A percentile compares a stretch with the other conserved stretches of the same genome.
These are phyloP conservation scores for Platycercus adscitus DNA, from an alignment of 2,113 vertebrate species.

Conservation along the genomic window DNA sequence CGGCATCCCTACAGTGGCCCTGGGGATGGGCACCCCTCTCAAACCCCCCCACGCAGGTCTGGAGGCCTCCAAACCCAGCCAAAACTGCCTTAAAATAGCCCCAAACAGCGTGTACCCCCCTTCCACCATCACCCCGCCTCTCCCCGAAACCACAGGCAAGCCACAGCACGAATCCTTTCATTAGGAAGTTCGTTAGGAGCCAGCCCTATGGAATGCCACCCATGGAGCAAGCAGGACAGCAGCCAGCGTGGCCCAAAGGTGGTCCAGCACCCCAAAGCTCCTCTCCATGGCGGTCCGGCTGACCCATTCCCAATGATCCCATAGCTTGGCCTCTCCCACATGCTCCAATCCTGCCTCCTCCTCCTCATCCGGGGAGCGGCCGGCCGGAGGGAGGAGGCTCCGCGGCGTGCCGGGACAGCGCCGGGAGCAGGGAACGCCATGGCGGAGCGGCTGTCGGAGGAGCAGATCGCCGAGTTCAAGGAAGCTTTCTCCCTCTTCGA, in stretches of 20 bases:
- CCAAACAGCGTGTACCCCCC: not conserved
- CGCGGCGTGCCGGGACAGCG: not conserved
- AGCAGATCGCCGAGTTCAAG: conserved; percentile 78
- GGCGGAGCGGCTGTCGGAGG: conserved; percentile 51
- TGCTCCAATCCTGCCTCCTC: not conserved
- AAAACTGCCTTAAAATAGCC: not conserved
- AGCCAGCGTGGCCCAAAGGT: not conserved
- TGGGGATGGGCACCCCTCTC: not conserved
- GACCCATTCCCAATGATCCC: not conserved
- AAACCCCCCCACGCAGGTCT: not conserved
- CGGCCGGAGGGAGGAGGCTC: not conserved
- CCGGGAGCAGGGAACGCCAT: not conserved
- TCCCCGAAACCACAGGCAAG: not conserved
- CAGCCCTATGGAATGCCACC: fast-evolving
- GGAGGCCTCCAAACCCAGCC: too few species aligned
- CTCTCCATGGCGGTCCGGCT: too few species aligned
- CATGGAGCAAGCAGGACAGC: not conserved
- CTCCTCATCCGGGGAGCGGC: not conserved
- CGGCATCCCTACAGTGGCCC: fast-evolving
- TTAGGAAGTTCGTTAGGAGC: not conserved
- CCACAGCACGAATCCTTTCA: not conserved
- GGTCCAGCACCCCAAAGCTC: not conserved
- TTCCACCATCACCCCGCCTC: not conserved
- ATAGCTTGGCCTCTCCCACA: fast-evolving
- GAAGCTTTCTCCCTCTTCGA: conserved; percentile 90